A percentile compares a stretch with the other conserved stretches of the same genome.
Conservation (phyloP, 1,140 invertebrate genomes). For the Drosophila elegans region DNA sequence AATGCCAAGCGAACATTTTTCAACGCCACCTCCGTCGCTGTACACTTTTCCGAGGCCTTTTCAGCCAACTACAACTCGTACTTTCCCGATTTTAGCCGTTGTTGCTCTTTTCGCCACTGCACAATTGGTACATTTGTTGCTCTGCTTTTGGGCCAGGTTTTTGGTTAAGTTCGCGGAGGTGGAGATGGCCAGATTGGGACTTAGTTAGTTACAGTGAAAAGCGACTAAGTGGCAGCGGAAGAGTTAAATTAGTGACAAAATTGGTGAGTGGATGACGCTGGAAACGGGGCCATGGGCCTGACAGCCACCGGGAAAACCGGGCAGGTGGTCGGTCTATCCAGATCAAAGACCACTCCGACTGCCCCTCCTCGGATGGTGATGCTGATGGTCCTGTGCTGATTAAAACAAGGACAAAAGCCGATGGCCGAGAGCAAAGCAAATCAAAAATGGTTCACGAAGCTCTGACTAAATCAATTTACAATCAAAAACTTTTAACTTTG, state of each 20-base stretch:
- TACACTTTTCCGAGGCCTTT: constrained; percentile 3
- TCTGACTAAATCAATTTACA: constrained; percentile 2
- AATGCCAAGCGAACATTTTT: constrained; percentile 53
- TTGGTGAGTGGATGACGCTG: constrained; percentile 37
- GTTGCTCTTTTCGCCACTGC: constrained; percentile 12
- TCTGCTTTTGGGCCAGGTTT: constrained; percentile 31
- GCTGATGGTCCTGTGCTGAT: constrained; percentile 23
- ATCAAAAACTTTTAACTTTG: background rate
- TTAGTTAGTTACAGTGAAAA: constrained; percentile 61
- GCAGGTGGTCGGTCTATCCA: constrained; percentile 1
- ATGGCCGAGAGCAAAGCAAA: constrained; percentile 3
- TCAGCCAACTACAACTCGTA: background rate
- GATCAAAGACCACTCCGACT: constrained; percentile 11
- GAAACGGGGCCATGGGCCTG: background rate
- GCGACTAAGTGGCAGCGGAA: constrained; percentile 62
- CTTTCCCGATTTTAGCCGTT: background rate
- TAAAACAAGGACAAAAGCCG: constrained; percentile 4
- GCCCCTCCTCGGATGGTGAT: background rate
- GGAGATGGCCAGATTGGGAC: constrained; percentile 37
- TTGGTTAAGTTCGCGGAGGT: constrained; percentile 38
- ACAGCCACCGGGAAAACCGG: background rate
- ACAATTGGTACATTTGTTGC: constrained; percentile 45
- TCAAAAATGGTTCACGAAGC: background rate
- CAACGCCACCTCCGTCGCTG: constrained; percentile 23
- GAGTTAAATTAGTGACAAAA: constrained; percentile 63